Evolutionary conservation across 2,888 invertebrate species (phyloP).

Genomic region (Leptothorax acervorum): DNA sequence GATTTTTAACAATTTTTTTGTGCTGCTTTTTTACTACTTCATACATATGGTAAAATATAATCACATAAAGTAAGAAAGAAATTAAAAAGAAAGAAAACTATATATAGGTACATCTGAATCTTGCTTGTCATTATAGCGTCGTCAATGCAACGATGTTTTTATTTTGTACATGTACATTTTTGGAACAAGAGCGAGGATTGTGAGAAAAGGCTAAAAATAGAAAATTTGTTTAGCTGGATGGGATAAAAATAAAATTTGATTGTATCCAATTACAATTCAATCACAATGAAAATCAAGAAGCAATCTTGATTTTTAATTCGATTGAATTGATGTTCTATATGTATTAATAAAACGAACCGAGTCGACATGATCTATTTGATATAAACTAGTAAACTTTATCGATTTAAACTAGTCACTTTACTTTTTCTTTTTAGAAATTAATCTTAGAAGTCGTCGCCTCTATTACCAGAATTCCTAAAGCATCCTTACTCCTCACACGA

Average conservation of each 20-base stretch:
- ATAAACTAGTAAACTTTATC: not conserved
- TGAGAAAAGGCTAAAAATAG: not conserved
- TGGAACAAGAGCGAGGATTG: not conserved
- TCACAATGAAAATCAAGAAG: not conserved
- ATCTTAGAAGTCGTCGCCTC: slow-evolving; percentile 89
- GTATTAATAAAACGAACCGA: not conserved
- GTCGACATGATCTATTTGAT: not conserved
- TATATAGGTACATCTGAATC: not conserved
- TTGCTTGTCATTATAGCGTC: not conserved
- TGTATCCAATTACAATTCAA: not conserved
- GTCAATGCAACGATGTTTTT: not conserved
- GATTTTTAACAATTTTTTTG: not conserved
- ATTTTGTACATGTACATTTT: not conserved
- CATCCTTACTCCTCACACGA: slow-evolving; percentile 89
- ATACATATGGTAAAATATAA: not conserved
- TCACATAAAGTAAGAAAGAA: not conserved
- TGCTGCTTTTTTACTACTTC: not conserved
- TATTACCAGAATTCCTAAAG: slow-evolving; percentile 89
- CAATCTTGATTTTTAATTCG: not conserved
- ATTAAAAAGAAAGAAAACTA: not conserved
- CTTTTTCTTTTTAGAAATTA: slow-evolving; percentile 84
- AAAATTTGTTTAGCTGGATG: not conserved
- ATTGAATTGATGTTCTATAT: not conserved
- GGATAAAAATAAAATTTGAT: not conserved
- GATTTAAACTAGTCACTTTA: not conserved